phyloP scores from a whole-genome alignment of 2,888 invertebrate genomes.

The Heliconius hortense region DNA sequence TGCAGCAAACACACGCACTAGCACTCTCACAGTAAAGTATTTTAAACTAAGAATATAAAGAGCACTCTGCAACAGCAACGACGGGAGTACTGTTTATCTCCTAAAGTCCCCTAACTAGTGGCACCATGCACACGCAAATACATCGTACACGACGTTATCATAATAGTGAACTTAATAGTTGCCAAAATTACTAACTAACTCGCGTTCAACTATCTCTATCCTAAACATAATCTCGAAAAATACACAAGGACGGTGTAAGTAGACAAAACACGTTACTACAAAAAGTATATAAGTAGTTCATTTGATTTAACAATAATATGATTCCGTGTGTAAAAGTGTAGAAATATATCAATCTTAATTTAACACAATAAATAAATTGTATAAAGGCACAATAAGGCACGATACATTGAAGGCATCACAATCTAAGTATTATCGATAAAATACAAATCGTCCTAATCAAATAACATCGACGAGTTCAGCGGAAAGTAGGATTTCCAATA shows the following conservation, averaged over 20 bases:
- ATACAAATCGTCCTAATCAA: constrained; percentile 53
- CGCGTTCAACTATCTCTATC: constrained; percentile 69
- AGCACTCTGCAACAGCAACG: constrained; percentile 37
- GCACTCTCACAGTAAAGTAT: constrained; percentile 38
- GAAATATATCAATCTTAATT: constrained; percentile 71
- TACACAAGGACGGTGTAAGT: constrained; percentile 82
- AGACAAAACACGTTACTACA: constrained; percentile 72
- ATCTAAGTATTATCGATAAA: constrained; percentile 63
- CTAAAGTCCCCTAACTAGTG: constrained; percentile 59
- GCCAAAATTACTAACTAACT: constrained; percentile 69
- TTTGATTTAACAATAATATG: constrained; percentile 56
- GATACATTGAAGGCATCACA: constrained; percentile 80
- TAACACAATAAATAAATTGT: constrained; percentile 76
- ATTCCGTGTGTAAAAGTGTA: constrained; percentile 67
- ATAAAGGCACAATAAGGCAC: constrained; percentile 81
- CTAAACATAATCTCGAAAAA: constrained; percentile 79
- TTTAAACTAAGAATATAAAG: constrained; percentile 28
- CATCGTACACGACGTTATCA: constrained; percentile 54
- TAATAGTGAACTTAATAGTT: constrained; percentile 57
- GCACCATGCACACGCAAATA: constrained; percentile 61
- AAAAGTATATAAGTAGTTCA: constrained; percentile 67
- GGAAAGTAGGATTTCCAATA: constrained; percentile 66
- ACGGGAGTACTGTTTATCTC: constrained; percentile 44
- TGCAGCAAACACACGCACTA: constrained; percentile 37
- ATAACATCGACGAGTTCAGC: constrained; percentile 45